Base-by-base conservation (phyloP, 1,140 invertebrate species). In the Calycopis cecrops region DNA sequence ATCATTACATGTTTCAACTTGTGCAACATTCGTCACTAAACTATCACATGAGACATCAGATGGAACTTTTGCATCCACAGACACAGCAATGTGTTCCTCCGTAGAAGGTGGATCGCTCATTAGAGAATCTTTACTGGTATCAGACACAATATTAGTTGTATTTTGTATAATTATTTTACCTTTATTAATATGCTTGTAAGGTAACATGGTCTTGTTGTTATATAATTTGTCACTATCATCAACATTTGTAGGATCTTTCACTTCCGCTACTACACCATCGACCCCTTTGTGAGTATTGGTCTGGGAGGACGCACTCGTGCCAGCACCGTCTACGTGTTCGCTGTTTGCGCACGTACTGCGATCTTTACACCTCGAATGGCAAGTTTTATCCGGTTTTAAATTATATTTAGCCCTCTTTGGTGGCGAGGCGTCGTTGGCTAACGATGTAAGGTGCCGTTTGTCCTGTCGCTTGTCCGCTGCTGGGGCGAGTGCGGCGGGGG, bases 401-500 rank as follows among this genome's bases (percentile, higher is more conserved):
- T 28, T 28, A 6, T 28, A 28, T 28, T 28, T 28, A 28, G 21
- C 21, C 21, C 21, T 28, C 21, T 42, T 14, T 14, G 38, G 38
- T 42, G 38, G 38, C 38, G 38, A 44, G 12, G 9, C 40, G 17
- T 28, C 21, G 21, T 28, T 6, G 2, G 21, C 21, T 28, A 28
- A 28, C 21, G 21, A 28, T 28, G 21, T 2, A 28, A 3, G 21
- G 21, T 6, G 21, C 21, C 21, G 40, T 44, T 8, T 44, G 40
- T 44, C 16, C 9, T 14, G 7, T 44, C 16, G 14, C 8, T 14
- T 33, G 34, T 17, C 48, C 38, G 40, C 48, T 7, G 21, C n/a
- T 33, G n/a, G 38, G 17, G 35, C 33, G 17, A 38, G 44, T 48
- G 38, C 35, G 47, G 55, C 55, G 28, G 49, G 44, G 37, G 14